Evolutionary conservation across 2,113 vertebrate species (phyloP), one percentile per base, ranked within the genome.

Genomic region (Hydrochoerus hydrochaeris): DNA sequence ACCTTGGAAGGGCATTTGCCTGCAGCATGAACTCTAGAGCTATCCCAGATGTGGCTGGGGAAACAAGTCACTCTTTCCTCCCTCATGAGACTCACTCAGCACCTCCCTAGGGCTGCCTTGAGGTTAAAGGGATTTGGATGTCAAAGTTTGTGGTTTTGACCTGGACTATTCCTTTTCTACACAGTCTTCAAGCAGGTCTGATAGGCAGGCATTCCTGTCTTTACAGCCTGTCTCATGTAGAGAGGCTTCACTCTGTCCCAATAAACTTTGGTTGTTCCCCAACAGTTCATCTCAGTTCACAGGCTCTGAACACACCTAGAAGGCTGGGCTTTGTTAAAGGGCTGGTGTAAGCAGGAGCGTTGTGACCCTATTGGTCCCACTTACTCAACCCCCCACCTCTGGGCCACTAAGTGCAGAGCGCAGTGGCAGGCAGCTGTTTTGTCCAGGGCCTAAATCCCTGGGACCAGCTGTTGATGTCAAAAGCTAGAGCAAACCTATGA

Each of bases 21-120:
- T 28, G 3, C 13, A 41, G 62, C 30, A 0, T 49, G n/a, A 71
- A 44, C 71, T 20, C 35, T 7, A 41, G 73, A 38, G 44, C 20
- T 80, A 26, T 26, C 60, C 67, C 80, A 49, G 49, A 71, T n/a
- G 20, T 83, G 28, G 38, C 10, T 3, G 35, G n/a, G 8, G 4
- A 13, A 32, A 65, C 58, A 63, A 35, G 58, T 32, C 3, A 14
- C 4, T 54, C 14, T 78, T 9, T 20, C 26, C 58, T 28, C 20
- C 14, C 60, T 82, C 9, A 2, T 60, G 62, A n/a, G 9, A 60
- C n/a, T 41, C 13, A 38, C 83, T 67, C 38, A 69, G 65, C 54
- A 60, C n/a, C 4, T 0, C 62, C 26, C 7, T 0, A 11, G 17
- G 38, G 57, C 28, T 32, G n/a, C 24, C 1, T 6, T 3, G 1